phyloP scores from a whole-genome alignment of 2,888 invertebrate genomes.

The Nomada fabriciana region DNA sequence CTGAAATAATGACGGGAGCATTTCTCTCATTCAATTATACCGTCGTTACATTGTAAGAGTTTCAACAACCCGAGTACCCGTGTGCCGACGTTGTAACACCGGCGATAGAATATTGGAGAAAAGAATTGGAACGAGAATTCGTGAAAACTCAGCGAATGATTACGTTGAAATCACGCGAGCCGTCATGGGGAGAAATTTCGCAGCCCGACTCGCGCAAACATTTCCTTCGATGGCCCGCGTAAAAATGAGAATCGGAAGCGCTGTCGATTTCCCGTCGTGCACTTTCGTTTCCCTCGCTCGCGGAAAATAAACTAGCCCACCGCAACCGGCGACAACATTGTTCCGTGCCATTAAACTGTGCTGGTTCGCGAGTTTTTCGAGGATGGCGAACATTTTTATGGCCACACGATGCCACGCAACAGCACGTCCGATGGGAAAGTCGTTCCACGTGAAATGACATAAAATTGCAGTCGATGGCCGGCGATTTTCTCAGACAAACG shows the following conservation, averaged over 20 bases:
- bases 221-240: neutral
- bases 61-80: neutral
- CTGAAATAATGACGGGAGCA: too few species aligned
- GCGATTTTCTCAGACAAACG: too few species aligned
- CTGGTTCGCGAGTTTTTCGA: slow-evolving; percentile 64
- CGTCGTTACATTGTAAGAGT: too few species aligned
- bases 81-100: neutral
- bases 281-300: slow-evolving; percentile 23
- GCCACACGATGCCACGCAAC: slow-evolving; percentile 5
- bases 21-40: too few species aligned
- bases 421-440: neutral
- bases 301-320: slow-evolving; percentile 65
- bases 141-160: neutral
- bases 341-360: slow-evolving; percentile 69
- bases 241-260: slow-evolving; percentile 12
- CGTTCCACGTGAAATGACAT: too few species aligned
- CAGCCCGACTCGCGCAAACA: neutral
- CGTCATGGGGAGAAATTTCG: too few species aligned
- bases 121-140: neutral
- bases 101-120: neutral
- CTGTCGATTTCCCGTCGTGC: slow-evolving; percentile 11
- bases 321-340: slow-evolving; percentile 64
- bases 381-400: slow-evolving; percentile 42
- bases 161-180: neutral
- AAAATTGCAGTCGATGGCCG: too few species aligned